Evolutionary conservation across 2,113 vertebrate species (phyloP), one percentile per base, ranked within the genome.

Genomic region (Centropus unirufus): DNA sequence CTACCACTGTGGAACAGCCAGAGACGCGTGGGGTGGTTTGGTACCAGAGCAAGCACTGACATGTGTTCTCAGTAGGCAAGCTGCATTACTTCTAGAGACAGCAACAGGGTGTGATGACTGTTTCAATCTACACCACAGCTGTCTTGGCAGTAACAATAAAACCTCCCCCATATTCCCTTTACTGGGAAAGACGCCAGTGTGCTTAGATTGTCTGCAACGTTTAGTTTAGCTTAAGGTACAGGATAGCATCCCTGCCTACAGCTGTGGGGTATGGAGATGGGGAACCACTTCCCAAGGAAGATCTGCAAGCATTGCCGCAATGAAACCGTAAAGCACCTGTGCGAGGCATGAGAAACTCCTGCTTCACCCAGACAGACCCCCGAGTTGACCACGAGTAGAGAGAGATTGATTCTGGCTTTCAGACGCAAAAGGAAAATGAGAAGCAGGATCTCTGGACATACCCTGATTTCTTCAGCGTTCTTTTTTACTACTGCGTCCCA

Each of bases 151-250:
- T 55, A 95, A 94, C 46, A 76, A 95, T 95, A 94, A 95, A 92
- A 63, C 67, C 78, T 57, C 70, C 46, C 94, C 95, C 91, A 78
- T 88, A 94, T 83, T 96, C 89, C 58, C 78, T 85, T 96, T 87
- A 62, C 82, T 89, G 47, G 88, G 89, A 93, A 92, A 62, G 51
- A 88, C 96, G 68, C 82, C 84, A 93, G 82, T 29, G 46, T 54
- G 57, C 93, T 83, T 75, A 93, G 80, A 95, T 78, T 91, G 88
- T 93, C 90, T 97, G 54, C 63, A 85, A 80, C 61, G 21, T 87
- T 96, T 97, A 93, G 93, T 95, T 96, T 97, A 91, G 62, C 85
- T 98, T 97, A 97, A 96, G 90, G 89, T 95, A 85, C 95, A 93
- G 87, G 76, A 94, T 94, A 92, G 67, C 39, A 70, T 83, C 89